A percentile compares a stretch with the other conserved stretches of the same genome.
phyloP scores from a whole-genome alignment of 2,888 invertebrate species.

The Apodemia zela region DNA sequence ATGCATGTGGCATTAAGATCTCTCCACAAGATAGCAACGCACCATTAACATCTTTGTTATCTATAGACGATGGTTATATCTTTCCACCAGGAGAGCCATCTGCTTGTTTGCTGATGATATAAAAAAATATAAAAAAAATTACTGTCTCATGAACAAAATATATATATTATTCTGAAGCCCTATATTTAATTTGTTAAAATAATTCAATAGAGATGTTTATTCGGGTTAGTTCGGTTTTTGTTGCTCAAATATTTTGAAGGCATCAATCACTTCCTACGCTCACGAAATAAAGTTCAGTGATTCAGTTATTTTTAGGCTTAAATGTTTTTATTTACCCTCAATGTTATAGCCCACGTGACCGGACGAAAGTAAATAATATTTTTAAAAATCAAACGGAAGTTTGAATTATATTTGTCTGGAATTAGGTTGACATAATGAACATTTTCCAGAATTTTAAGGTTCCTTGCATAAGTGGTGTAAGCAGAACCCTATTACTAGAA shows the following conservation, averaged over 20 bases:
- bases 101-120: too few relatives aligned
- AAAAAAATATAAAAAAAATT: too few relatives aligned
- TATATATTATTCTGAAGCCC: too few relatives aligned
- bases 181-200: background rate
- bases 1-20: too few relatives aligned
- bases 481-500: too few relatives aligned
- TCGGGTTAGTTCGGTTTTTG: background rate
- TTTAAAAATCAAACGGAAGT: background rate
- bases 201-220: background rate
- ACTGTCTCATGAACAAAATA: too few relatives aligned
- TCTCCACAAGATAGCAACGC: too few relatives aligned
- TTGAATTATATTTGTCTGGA: background rate
- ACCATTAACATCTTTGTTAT: too few relatives aligned
- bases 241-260: background rate
- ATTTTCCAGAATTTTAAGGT: background rate
- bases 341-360: background rate
- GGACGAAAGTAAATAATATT: background rate
- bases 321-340: background rate
- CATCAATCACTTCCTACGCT: constrained; percentile 8
- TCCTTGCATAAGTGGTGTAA: background rate
- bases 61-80: too few relatives aligned
- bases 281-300: background rate
- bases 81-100: too few relatives aligned
- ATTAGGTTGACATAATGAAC: background rate
- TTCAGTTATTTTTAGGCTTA: constrained; percentile 4